Conservation (phyloP, 1,140 invertebrate genomes). For the Drosophila virilis region DNA sequence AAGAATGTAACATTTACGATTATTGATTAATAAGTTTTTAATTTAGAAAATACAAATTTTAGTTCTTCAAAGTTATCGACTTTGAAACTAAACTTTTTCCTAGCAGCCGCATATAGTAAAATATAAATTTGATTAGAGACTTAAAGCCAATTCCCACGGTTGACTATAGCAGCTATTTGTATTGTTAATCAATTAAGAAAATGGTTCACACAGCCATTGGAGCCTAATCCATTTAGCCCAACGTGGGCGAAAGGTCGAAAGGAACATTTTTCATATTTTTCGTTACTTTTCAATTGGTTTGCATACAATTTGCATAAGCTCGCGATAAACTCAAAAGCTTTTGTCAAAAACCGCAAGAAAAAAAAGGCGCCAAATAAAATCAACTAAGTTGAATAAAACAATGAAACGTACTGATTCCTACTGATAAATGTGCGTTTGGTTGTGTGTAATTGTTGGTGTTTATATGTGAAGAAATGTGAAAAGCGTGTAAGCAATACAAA, state of each 20-base stretch:
- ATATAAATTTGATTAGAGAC: conserved; percentile 33
- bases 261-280: conserved; percentile 53
- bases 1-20: not conserved
- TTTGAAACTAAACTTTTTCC: too few species aligned
- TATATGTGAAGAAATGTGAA: not conserved
- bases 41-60: too few species aligned
- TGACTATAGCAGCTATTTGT: conserved; percentile 5
- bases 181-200: conserved; percentile 49
- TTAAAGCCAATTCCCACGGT: conserved; percentile 56
- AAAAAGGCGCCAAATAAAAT: conserved; percentile 53
- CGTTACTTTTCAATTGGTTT: conserved; percentile 65
- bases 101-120: too few species aligned
- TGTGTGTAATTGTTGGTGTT: conserved; percentile 13
- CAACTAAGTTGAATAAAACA: conserved; percentile 78
- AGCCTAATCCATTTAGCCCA: too few species aligned
- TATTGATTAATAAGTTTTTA: not conserved
- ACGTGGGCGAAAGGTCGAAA: conserved; percentile 13
- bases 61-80: too few species aligned
- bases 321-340: conserved; percentile 29
- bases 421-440: conserved; percentile 59
- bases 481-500: conserved; percentile 40
- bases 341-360: conserved; percentile 31
- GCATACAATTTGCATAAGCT: conserved; percentile 17
- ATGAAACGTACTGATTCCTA: conserved; percentile 82
- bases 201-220: conserved; percentile 39